Conservation (phyloP, 2,797 vertebrate genomes). For the Gobio occitaniae region DNA sequence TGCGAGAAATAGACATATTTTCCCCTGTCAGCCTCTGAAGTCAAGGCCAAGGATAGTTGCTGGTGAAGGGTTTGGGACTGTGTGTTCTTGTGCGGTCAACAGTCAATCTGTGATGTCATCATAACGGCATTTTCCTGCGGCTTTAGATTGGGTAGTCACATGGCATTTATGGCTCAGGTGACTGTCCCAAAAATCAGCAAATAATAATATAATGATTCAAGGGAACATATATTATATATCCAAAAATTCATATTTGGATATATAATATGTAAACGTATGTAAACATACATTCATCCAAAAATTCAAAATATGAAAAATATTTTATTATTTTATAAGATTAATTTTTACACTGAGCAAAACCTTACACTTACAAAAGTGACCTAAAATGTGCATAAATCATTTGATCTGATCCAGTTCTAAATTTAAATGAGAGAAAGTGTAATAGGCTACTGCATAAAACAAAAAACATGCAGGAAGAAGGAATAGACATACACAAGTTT, state of each 20-base stretch:
- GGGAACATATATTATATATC: not conserved
- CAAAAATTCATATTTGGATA: not conserved
- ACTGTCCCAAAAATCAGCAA: not conserved
- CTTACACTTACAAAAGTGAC: not conserved
- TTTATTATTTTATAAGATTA: slow-evolving; percentile 4
- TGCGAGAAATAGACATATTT: not conserved
- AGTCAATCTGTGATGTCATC: too few species aligned
- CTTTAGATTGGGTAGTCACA: not conserved
- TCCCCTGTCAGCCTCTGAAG: not conserved
- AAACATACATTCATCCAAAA: not conserved
- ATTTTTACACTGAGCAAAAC: not conserved
- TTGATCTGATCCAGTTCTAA: not conserved
- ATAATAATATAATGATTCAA: not conserved
- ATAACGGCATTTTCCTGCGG: not conserved
- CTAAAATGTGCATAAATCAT: not conserved
- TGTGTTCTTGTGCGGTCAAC: not conserved
- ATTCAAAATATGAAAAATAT: not conserved
- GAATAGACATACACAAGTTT: not conserved
- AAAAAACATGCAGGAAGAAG: not conserved
- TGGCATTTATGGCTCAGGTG: not conserved
- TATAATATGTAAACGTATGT: too few species aligned
- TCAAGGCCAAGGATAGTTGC: not conserved
- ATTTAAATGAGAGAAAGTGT: not conserved
- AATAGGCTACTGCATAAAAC: not conserved
- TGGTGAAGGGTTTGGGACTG: not conserved